Evolutionary conservation across 2,113 vertebrate species (phyloP).

Genomic region (Microtus pennsylvanicus): DNA sequence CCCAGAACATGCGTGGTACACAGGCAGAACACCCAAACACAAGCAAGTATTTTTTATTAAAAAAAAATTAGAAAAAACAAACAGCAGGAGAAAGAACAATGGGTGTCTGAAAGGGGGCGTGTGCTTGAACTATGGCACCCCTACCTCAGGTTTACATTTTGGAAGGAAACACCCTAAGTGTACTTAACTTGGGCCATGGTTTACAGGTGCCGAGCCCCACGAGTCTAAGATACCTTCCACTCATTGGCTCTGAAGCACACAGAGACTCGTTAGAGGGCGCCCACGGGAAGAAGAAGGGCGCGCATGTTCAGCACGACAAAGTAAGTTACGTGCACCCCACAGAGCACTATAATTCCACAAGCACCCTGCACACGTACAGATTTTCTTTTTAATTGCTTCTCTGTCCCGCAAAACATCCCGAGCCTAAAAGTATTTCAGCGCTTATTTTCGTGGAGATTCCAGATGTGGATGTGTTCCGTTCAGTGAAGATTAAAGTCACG

Average conservation of each 20-base stretch:
- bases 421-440: neutral
- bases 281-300: constrained; percentile 54
- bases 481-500: constrained; percentile 26
- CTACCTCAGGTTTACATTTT: neutral
- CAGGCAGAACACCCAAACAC: neutral
- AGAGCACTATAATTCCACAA: neutral
- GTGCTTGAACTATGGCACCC: neutral
- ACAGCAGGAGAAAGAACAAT: neutral
- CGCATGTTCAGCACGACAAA: constrained; percentile 66
- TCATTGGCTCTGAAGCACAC: constrained; percentile 74
- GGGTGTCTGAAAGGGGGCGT: neutral
- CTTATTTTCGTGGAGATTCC: neutral
- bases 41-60: neutral
- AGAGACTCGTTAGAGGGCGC: constrained; percentile 20
- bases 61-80: neutral
- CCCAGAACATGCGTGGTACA: neutral
- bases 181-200: neutral
- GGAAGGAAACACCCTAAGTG: neutral
- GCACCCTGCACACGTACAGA: neutral
- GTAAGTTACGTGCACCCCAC: constrained; percentile 50
- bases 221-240: constrained; percentile 72
- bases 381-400: neutral
- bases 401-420: neutral
- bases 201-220: constrained; percentile 76
- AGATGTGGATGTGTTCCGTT: neutral